Percentiles rank a stretch among this genome's conserved stretches.
phyloP scores from a whole-genome alignment of 2,797 vertebrate genomes.

The Oreochromis grahami region DNA sequence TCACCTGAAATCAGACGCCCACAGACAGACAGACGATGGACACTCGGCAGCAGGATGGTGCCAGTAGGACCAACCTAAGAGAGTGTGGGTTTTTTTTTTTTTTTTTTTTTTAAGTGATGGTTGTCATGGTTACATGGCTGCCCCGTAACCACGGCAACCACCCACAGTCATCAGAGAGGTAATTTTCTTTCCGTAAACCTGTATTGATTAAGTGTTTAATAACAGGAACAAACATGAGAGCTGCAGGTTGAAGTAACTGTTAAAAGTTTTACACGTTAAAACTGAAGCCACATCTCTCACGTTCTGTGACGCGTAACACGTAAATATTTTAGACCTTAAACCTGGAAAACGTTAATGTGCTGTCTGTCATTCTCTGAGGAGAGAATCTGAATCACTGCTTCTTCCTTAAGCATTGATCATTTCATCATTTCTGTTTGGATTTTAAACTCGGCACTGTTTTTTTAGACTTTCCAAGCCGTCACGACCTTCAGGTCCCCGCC shows the following conservation, averaged over 20 bases:
- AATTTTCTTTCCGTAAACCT: background rate
- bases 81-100: background rate
- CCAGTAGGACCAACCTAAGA: conserved; percentile 14
- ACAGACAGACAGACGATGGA: conserved; percentile 9
- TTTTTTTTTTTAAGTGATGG: background rate
- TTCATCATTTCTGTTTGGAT: background rate
- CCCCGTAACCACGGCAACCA: background rate
- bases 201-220: background rate
- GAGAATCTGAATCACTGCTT: background rate
- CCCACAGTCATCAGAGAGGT: background rate
- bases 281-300: background rate
- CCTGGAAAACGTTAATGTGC: background rate
- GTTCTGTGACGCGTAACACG: background rate
- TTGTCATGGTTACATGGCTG: background rate
- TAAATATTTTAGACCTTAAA: background rate
- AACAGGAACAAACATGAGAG: background rate
- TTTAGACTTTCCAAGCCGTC: background rate
- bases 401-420: fast-evolving
- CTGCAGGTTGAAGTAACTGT: background rate
- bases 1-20: background rate
- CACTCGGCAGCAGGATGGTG: background rate
- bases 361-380: background rate
- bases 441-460: background rate
- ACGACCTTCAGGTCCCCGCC: fast-evolving
- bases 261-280: background rate